phyloP scores from a whole-genome alignment of 2,888 invertebrate genomes.

The Latrodectus elegans region DNA sequence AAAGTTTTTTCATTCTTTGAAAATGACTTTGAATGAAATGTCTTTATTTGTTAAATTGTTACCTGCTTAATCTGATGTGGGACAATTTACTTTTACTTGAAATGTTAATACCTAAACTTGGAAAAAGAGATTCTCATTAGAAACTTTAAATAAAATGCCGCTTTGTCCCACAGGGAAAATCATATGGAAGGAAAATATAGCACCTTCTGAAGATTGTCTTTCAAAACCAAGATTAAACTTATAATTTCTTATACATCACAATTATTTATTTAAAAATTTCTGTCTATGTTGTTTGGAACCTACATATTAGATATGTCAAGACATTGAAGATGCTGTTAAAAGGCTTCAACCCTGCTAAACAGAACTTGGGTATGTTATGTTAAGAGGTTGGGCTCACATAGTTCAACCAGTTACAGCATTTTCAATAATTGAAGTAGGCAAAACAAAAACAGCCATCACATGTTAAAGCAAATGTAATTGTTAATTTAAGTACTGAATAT shows the following conservation, averaged over 20 bases:
- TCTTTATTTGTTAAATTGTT: constrained; percentile 91
- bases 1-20: constrained; percentile 89
- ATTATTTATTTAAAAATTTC: constrained; percentile 97
- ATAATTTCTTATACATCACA: constrained; percentile 97
- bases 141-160: constrained; percentile 97
- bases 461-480: constrained; percentile 94
- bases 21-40: constrained; percentile 85
- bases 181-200: constrained; percentile 99
- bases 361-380: constrained; percentile 89
- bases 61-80: constrained; percentile 82
- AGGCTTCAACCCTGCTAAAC: constrained; percentile 95
- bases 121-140: constrained; percentile 92
- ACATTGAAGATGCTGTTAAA: constrained; percentile 97
- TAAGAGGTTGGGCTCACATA: constrained; percentile 99
- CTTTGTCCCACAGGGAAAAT: constrained; percentile 98
- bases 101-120: constrained; percentile 83
- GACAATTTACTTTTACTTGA: constrained; percentile 84
- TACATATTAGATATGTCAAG: constrained; percentile 98
- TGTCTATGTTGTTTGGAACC: constrained; percentile 97
- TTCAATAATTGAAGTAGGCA: constrained; percentile 93
- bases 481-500: constrained; percentile 90
- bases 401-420: constrained; percentile 94
- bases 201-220: constrained; percentile 96
- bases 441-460: constrained; percentile 89
- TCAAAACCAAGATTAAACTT: constrained; percentile 98